A percentile compares a stretch with the other conserved stretches of the same genome.
These are phyloP conservation scores for Pachyramphus minor DNA, from an alignment of 2,113 vertebrate species.

Conservation along the genomic window DNA sequence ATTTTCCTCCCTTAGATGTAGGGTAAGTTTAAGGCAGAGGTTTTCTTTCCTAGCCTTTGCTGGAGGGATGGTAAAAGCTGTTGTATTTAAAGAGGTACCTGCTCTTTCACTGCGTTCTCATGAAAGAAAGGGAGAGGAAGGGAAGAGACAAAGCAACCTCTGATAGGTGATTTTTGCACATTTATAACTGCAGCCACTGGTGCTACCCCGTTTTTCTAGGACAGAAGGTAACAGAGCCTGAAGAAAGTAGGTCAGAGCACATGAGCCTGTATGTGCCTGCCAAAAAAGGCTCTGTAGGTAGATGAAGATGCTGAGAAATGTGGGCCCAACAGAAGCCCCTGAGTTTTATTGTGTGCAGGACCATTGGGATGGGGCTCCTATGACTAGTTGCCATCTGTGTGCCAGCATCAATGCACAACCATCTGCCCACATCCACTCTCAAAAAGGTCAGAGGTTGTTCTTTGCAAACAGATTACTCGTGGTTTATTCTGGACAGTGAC, in stretches of 20 bases:
- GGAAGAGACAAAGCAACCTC: neutral
- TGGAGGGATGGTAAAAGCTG: neutral
- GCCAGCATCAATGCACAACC: neutral
- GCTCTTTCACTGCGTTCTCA: neutral
- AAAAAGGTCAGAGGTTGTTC: neutral
- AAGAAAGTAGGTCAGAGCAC: neutral
- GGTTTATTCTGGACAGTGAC: neutral
- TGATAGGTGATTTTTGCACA: neutral
- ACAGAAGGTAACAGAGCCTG: neutral
- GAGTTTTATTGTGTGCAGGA: neutral
- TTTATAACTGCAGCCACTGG: neutral
- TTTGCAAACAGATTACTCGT: rapidly evolving
- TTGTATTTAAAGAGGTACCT: neutral
- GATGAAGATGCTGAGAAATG: neutral
- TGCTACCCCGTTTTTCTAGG: neutral
- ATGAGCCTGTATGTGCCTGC: neutral
- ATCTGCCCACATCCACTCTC: neutral
- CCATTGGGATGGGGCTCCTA: neutral
- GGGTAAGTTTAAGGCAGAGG: neutral
- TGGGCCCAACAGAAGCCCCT: neutral
- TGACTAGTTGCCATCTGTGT: neutral
- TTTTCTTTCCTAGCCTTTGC: neutral
- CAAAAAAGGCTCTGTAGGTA: neutral
- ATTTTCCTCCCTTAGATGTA: neutral
- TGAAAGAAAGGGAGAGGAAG: neutral